A percentile compares a stretch with the other conserved stretches of the same genome.
These are phyloP conservation scores for Hanleya hanleyi DNA, from an alignment of 2,888 invertebrate species.

Conservation along the genomic window DNA sequence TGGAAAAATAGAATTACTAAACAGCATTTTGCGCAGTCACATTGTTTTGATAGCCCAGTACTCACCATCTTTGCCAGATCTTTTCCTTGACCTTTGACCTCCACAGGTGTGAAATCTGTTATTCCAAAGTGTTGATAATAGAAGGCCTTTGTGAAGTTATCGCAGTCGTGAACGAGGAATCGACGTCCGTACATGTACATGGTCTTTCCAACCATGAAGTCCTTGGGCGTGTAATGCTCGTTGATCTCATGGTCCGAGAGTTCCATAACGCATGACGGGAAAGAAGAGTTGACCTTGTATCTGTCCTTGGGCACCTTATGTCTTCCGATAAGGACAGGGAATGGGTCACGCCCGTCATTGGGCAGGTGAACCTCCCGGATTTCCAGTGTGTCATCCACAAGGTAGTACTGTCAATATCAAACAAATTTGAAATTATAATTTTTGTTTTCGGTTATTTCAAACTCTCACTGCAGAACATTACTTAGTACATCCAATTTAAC, in stretches of 20 bases:
- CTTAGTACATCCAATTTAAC: too few relatives aligned
- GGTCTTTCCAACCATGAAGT: slow-evolving; percentile 82
- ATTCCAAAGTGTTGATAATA: slow-evolving; percentile 77
- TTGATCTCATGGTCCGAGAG: slow-evolving; percentile 81
- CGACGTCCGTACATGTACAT: slow-evolving; percentile 72
- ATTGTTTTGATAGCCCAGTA: too few relatives aligned
- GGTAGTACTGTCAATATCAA: slow-evolving; percentile 78
- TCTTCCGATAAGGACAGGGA: slow-evolving; percentile 82
- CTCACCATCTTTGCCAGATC: slow-evolving; percentile 69
- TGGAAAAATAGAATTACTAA: too few relatives aligned
- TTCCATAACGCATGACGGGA: slow-evolving; percentile 80
- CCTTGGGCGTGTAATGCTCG: slow-evolving; percentile 85
- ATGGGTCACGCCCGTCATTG: slow-evolving; percentile 85
- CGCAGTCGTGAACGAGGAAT: slow-evolving; percentile 86
- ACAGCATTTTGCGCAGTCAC: too few relatives aligned
- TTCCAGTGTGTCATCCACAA: slow-evolving; percentile 87
- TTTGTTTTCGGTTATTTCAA: too few relatives aligned
- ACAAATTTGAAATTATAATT: too few relatives aligned
- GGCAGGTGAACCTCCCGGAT: slow-evolving; percentile 83
- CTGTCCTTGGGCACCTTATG: slow-evolving; percentile 78
- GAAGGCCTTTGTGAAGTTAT: slow-evolving; percentile 85
- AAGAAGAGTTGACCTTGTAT: slow-evolving; percentile 64
- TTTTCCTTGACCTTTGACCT: slow-evolving; percentile 58
- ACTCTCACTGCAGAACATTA: too few relatives aligned
- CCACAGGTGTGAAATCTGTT: slow-evolving; percentile 73